phyloP scores from a whole-genome alignment of 2,113 vertebrate species.

The Panthera leo region DNA sequence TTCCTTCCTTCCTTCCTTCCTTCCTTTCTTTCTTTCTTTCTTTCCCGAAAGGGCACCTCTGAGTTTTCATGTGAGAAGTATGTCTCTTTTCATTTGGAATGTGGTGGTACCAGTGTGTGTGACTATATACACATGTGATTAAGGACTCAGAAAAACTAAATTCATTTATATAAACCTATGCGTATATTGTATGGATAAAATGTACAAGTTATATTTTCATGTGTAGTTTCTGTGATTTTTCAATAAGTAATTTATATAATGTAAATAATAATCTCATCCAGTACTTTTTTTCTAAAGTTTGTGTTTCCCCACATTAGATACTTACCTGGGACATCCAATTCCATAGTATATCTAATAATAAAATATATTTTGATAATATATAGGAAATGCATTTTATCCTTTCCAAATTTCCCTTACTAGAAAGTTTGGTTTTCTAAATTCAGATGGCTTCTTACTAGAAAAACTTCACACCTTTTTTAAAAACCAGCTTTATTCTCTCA shows the following conservation, averaged over 20 bases:
- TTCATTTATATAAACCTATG: not conserved
- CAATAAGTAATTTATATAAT: not conserved
- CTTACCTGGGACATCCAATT: not conserved
- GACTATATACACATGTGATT: rapidly evolving
- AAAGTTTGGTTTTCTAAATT: not conserved
- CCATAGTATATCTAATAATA: not conserved
- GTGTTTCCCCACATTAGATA: not conserved
- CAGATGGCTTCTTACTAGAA: not conserved
- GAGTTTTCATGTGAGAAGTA: not conserved
- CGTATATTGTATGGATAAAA: not conserved
- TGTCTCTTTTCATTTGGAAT: not conserved
- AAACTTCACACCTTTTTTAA: conserved; percentile 4
- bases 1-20: no score
- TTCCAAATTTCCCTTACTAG: conserved; percentile 47
- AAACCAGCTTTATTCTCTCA: conserved; percentile 31
- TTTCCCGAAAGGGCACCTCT: not conserved
- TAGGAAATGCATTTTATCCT: not conserved
- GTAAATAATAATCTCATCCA: not conserved
- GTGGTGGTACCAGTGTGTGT: not conserved
- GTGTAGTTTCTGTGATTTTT: not conserved
- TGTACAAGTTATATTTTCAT: not conserved
- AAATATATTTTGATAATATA: not conserved
- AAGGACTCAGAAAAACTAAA: not conserved
- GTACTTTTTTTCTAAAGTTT: not conserved
- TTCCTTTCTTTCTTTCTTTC: not conserved